Conservation (phyloP, 1,140 invertebrate genomes). For the Zaprionus camerounensis region DNA sequence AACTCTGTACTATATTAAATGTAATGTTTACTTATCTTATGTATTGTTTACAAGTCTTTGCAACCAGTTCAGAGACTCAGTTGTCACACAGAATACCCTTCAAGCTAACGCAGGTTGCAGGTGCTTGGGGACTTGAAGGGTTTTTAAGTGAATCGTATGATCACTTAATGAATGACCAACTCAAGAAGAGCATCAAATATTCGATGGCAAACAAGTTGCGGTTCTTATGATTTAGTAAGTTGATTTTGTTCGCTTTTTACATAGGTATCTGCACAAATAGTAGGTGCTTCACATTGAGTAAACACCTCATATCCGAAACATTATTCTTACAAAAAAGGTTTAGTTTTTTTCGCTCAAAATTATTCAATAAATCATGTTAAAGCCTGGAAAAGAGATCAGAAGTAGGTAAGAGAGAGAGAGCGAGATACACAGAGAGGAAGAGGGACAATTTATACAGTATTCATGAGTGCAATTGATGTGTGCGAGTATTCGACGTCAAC, state of each 20-base stretch:
- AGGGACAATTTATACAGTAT: not conserved
- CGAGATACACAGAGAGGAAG: not conserved
- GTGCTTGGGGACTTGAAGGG: no score
- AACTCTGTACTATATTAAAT: no score
- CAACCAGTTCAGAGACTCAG: no score
- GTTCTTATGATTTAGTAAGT: not conserved
- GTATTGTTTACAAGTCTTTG: no score
- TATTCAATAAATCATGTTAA: conserved; percentile 22
- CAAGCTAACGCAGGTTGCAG: no score
- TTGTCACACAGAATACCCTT: no score
- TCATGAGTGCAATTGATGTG: conserved; percentile 7
- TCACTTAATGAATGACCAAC: no score
- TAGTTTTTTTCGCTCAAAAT: not conserved
- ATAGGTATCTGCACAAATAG: not conserved
- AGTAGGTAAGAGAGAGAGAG: no score
- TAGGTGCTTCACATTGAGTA: not conserved
- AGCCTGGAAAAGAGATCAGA: not conserved
- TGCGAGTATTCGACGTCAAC: conserved; percentile 32
- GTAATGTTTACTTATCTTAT: no score
- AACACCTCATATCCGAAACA: conserved; percentile 17
- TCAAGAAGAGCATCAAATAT: not conserved
- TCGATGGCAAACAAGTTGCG: not conserved
- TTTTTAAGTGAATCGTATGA: no score
- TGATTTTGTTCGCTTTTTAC: not conserved
- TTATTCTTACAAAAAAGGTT: not conserved